These are phyloP conservation scores for Nasua narica DNA, from an alignment of 2,797 vertebrate genomes.

Conservation along the genomic window DNA sequence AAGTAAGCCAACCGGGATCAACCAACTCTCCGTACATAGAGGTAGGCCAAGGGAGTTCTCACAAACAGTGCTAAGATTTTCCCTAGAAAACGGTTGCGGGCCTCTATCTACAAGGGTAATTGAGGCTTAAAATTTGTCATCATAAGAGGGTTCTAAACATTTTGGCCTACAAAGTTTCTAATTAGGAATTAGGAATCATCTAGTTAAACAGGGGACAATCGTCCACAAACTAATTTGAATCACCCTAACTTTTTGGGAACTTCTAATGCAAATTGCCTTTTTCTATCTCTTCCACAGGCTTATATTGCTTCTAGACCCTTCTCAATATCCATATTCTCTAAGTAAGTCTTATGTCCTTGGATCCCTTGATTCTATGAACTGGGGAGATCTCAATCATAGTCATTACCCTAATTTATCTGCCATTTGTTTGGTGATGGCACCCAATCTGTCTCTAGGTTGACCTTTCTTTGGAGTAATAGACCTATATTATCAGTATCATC, in stretches of 20 bases:
- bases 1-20: background rate
- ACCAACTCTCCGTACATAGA: background rate
- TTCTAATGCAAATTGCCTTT: background rate
- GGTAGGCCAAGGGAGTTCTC: background rate
- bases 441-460: background rate
- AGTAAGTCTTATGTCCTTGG: background rate
- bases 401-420: background rate
- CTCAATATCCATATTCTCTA: background rate
- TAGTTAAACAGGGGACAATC: background rate
- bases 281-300: background rate
- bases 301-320: background rate
- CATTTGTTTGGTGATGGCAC: background rate
- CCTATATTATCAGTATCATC: background rate
- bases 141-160: background rate
- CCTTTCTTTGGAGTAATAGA: background rate
- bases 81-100: background rate
- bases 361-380: background rate
- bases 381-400: background rate
- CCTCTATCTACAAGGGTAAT: background rate
- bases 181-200: background rate
- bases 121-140: background rate
- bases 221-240: conserved; percentile 7
- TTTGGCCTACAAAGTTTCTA: conserved; percentile 12
- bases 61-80: background rate
- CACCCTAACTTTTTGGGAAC: background rate